Percentiles rank a stretch among this genome's conserved stretches.
phyloP scores from a whole-genome alignment of 2,113 vertebrate species.

The Labrus mixtus region DNA sequence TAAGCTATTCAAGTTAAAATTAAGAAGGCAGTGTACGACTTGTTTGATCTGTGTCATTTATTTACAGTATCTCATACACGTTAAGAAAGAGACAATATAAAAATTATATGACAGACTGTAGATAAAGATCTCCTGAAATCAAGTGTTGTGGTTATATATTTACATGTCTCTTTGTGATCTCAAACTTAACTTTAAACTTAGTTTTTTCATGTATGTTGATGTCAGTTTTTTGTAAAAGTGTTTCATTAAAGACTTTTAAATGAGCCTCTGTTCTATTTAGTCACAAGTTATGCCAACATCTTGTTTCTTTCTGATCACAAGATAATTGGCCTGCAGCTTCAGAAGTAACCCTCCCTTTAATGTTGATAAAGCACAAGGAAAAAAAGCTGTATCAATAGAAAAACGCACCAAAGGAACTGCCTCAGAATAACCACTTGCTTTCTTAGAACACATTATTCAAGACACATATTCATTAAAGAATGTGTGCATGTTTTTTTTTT shows the following conservation, averaged over 20 bases:
- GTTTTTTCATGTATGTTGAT: not conserved
- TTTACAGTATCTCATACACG: not conserved
- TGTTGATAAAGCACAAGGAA: too few species aligned
- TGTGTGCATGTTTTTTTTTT: too few species aligned
- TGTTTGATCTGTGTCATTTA: not conserved
- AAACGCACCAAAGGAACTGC: too few species aligned
- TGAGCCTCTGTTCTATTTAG: not conserved
- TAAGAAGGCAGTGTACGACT: not conserved
- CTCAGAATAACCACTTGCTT: too few species aligned
- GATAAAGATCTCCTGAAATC: constrained; percentile 7
- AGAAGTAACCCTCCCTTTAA: too few species aligned
- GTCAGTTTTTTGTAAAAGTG: not conserved
- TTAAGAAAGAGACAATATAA: not conserved
- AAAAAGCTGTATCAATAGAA: too few species aligned
- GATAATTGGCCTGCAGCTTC: too few species aligned
- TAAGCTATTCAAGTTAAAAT: not conserved
- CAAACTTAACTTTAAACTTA: not conserved
- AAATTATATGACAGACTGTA: not conserved
- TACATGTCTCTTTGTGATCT: not conserved
- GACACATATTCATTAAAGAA: too few species aligned
- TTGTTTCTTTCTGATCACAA: too few species aligned
- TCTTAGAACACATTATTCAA: too few species aligned
- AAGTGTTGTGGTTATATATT: not conserved
- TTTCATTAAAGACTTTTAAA: constrained; percentile 17
- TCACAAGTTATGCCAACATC: too few species aligned